Conservation (phyloP, 2,797 vertebrate species). For the Pyrrhura leucotis region DNA sequence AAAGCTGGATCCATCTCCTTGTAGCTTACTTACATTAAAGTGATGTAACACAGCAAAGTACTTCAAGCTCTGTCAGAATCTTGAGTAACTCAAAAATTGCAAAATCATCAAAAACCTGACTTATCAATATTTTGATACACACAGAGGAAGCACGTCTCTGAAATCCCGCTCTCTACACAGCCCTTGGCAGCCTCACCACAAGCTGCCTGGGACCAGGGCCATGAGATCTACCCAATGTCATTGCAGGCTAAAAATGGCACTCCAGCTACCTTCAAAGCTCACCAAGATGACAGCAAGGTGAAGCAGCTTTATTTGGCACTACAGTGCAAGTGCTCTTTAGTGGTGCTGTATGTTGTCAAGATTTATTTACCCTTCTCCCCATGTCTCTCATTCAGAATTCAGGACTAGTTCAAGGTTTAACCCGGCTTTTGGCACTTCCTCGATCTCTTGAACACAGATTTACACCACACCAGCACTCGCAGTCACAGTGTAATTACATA, state of each 20-base stretch:
- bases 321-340: background rate
- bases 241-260: background rate
- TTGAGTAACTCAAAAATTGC: background rate
- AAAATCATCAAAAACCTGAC: background rate
- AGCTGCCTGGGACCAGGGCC: background rate
- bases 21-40: background rate
- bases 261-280: background rate
- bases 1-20: background rate
- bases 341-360: background rate
- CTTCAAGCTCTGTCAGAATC: background rate
- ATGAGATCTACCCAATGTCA: background rate
- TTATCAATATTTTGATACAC: background rate
- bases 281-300: background rate
- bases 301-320: background rate
- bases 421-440: background rate
- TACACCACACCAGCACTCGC: background rate
- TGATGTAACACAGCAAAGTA: background rate
- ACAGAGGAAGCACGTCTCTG: rapidly evolving
- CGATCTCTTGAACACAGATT: background rate
- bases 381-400: background rate
- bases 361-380: background rate
- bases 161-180: background rate
- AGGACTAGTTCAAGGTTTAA: background rate
- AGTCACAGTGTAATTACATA: background rate
- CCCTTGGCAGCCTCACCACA: background rate